phyloP scores from a whole-genome alignment of 2,113 vertebrate genomes.

The Zapornia atra region DNA sequence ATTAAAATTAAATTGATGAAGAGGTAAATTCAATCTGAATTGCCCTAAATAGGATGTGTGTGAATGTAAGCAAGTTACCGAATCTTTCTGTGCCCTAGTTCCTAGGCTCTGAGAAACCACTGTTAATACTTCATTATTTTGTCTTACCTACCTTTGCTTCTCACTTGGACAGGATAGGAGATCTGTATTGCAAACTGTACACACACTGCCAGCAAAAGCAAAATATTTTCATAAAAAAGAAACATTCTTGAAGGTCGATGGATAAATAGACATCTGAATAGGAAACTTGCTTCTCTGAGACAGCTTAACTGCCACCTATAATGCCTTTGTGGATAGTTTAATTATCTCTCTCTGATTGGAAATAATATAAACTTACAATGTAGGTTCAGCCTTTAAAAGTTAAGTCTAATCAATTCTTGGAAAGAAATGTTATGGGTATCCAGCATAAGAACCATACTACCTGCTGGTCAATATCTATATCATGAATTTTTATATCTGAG shows the following conservation, averaged over 20 bases:
- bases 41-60: neutral
- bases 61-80: neutral
- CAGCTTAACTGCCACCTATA: neutral
- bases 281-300: neutral
- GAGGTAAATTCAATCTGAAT: neutral
- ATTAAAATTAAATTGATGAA: constrained; percentile 25
- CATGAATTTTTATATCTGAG: neutral
- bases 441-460: neutral
- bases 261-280: neutral
- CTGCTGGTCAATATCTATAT: neutral
- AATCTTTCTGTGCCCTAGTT: neutral
- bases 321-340: neutral
- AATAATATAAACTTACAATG: neutral
- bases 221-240: neutral
- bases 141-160: neutral
- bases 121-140: neutral
- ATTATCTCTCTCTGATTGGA: neutral
- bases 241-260: neutral
- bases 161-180: neutral
- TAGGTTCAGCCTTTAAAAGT: neutral
- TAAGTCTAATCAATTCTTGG: neutral
- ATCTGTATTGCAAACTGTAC: neutral
- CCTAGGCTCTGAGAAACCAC: neutral
- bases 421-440: neutral
- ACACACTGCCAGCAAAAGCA: neutral